Base-by-base conservation (phyloP, 2,888 invertebrate genomes). In the Eulithis testata region DNA sequence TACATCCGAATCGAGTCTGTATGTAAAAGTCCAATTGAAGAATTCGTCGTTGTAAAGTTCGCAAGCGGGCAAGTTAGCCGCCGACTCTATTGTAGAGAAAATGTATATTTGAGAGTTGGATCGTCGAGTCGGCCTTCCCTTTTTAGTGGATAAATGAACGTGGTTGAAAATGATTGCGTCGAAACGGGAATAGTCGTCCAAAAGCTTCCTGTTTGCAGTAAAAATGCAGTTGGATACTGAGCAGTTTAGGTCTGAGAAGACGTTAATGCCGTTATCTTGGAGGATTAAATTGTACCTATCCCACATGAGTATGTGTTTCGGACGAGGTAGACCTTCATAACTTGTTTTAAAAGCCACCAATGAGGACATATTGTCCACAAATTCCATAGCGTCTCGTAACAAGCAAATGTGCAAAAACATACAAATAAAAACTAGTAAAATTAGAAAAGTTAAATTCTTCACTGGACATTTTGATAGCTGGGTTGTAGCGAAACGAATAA, bases 21-120 rank as follows among this genome's bases (percentile, higher is more conserved):
- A 84, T 0, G 88, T 89, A 60, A 85, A 82, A 4, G 88, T 89
- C 84, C 82, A 86, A 72, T 89, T 87, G 76, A 84, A 89, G 73
- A 81, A 89, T 49, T 80, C 69, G 45, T 87, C 88, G 56, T 77
- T 77, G 45, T 71, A 68, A n/a, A 79, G n/a, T 54, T 85, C 82
- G 70, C 89, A 88, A 12, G 82, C 84, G 7, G 86, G 84, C 8
- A 56, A 51, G 45, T 75, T 72, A 54, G 74, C 69, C 4, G 84
- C 68, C 0, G 87, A 85, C 68, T 85, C 83, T n/a, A 78, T 56
- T 1, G 85, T 73, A 37, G 73, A 71, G 61, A 85, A 87, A 44
- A 87, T 77, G 66, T 86, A 87, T 11, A 85, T 68, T 69, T 86
- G 86, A 0, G 70, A 70, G 2, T 27, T 58, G 0, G 61, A 52